A percentile compares a stretch with the other conserved stretches of the same genome.
Evolutionary conservation across 2,888 invertebrate species (phyloP).

Genomic region (Unio pictorum): DNA sequence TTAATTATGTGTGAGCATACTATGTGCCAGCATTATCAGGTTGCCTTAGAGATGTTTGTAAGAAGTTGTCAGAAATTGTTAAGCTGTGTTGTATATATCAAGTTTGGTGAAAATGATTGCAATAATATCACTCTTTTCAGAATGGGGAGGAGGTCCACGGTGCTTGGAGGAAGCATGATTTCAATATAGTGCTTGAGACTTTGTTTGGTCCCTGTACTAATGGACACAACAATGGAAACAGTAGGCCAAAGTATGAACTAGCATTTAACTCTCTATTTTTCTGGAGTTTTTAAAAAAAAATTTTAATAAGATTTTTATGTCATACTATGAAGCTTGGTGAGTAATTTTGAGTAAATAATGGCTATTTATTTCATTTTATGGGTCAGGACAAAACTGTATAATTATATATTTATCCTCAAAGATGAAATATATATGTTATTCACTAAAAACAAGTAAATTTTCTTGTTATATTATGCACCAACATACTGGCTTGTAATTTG

Average conservation of each 20-base stretch:
- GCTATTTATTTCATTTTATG: too few relatives aligned
- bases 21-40: too few relatives aligned
- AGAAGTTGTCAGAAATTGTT: too few relatives aligned
- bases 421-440: background rate
- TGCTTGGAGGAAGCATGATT: slow-evolving; percentile 48
- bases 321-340: background rate
- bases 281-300: too few relatives aligned
- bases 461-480: too few relatives aligned
- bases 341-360: too few relatives aligned
- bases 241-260: slow-evolving; percentile 36
- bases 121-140: slow-evolving; percentile 32
- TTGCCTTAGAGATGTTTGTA: too few relatives aligned
- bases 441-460: background rate
- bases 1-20: too few relatives aligned
- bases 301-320: too few relatives aligned
- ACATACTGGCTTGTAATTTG: background rate
- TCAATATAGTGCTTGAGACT: slow-evolving; percentile 38
- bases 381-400: too few relatives aligned
- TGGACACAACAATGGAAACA: slow-evolving; percentile 31
- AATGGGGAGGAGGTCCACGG: slow-evolving; percentile 62
- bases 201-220: slow-evolving; percentile 46
- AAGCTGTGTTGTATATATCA: background rate
- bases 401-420: too few relatives aligned
- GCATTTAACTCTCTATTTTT: background rate
- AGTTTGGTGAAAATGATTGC: background rate